A percentile compares a stretch with the other conserved stretches of the same genome.
phyloP scores from a whole-genome alignment of 2,888 invertebrate genomes.

The Lysandra bellargus region DNA sequence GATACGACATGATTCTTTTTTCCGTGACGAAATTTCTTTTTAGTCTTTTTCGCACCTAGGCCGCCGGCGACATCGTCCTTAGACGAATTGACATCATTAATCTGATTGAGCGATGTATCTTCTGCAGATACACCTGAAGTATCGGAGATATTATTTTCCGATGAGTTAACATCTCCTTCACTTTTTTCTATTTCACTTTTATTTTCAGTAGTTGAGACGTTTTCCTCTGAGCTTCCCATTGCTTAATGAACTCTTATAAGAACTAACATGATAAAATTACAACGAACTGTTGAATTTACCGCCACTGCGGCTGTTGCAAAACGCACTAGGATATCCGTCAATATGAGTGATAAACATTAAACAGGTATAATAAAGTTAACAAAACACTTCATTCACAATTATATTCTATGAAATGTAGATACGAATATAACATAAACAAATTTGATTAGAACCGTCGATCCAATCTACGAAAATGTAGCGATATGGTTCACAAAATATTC shows the following conservation, averaged over 20 bases:
- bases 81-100: slow-evolving; percentile 55
- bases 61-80: slow-evolving; percentile 60
- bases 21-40: slow-evolving; percentile 72
- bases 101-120: slow-evolving; percentile 48
- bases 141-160: slow-evolving; percentile 59
- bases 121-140: slow-evolving; percentile 56
- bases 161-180: slow-evolving; percentile 59
- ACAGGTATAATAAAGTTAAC: slow-evolving; percentile 72
- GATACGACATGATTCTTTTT: slow-evolving; percentile 66
- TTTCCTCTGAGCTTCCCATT: slow-evolving; percentile 73
- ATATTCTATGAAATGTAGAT: neutral
- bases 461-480: slow-evolving; percentile 45
- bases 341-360: slow-evolving; percentile 74
- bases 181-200: slow-evolving; percentile 51
- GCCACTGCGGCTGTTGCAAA: slow-evolving; percentile 73
- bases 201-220: slow-evolving; percentile 52
- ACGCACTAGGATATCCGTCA: slow-evolving; percentile 78
- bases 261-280: slow-evolving; percentile 57
- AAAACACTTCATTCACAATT: slow-evolving; percentile 34
- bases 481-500: slow-evolving; percentile 45
- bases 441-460: slow-evolving; percentile 32
- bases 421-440: neutral
- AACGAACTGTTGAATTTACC: slow-evolving; percentile 71
- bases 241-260: slow-evolving; percentile 46
- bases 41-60: slow-evolving; percentile 62